Evolutionary conservation across 37 sponge, comb jelly and placozoan species (phyloP).

Genomic region (Beroe forskalii): DNA sequence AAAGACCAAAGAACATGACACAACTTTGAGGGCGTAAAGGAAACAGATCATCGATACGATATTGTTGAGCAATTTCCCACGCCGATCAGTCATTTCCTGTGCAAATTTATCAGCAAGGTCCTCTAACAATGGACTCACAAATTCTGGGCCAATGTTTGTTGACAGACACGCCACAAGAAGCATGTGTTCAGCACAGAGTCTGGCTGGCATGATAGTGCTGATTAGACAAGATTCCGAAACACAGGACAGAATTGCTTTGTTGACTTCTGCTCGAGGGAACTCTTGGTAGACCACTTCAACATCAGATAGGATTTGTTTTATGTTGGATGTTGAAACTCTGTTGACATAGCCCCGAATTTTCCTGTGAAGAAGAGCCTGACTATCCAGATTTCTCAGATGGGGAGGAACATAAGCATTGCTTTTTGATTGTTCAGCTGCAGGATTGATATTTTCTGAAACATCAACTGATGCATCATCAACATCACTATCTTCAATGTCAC

Average conservation of each 20-base stretch:
- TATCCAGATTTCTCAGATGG: conserved; percentile 34
- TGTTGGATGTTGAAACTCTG: conserved; percentile 57
- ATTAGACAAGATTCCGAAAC: conserved; percentile 15
- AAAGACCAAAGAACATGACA: conserved; percentile 74
- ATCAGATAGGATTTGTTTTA: conserved; percentile 46
- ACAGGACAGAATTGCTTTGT: neutral
- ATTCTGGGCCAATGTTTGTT: conserved; percentile 73
- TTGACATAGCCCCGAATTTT: conserved; percentile 54
- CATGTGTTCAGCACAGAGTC: conserved; percentile 71
- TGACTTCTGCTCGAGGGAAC: conserved; percentile 24
- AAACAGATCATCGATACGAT: conserved; percentile 52
- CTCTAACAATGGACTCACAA: conserved; percentile 43
- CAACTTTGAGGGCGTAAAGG: conserved; percentile 49
- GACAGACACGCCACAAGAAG: conserved; percentile 81
- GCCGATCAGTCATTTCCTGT: neutral
- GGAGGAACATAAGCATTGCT: conserved; percentile 20
- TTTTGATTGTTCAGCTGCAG: neutral
- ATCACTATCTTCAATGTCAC: neutral
- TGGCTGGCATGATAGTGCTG: conserved; percentile 47
- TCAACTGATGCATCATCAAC: neutral
- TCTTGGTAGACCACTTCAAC: conserved; percentile 52
- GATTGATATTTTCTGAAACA: neutral
- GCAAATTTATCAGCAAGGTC: conserved; percentile 20
- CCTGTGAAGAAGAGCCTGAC: neutral
- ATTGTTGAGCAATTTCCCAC: conserved; percentile 48